Base-by-base conservation (phyloP, 2,113 vertebrate species). In the Elephantulus edwardii region DNA sequence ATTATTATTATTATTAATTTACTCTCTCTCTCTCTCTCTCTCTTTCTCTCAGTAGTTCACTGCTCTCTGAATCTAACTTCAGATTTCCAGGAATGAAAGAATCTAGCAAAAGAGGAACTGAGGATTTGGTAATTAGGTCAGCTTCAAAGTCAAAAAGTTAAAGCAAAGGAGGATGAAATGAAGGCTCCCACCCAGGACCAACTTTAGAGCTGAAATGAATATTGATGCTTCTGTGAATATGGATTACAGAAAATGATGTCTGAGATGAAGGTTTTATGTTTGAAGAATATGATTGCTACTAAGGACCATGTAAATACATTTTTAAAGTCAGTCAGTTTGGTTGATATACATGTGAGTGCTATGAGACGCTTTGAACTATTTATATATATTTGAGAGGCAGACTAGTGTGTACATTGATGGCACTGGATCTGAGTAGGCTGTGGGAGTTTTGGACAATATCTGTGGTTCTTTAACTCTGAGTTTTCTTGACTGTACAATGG, bases 121-220 rank as follows among this genome's bases (percentile, higher is more conserved):
- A 91, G 9, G 66, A 71, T 84, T 93, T 85, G 88, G 40, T 91
- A 88, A 94, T 83, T 85, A 92, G 50, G 58, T 78, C 52, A 92
- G 89, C 78, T 87, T 91, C 82, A 89, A 91, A 95, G 93, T 44
- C 19, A 89, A 64, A 81, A 85, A 54, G 33, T 89, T 85, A 77
- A 0, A 75, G 78, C 42, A 75, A 89, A 88, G 76, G 52, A 92
- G 50, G 64, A 56, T 83, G 81, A 91, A 88, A 87, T 89, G 91
- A 85, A 94, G 50, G 12, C 33, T 89, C 28, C 70, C 71, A 35
- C 85, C 14, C 26, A 52, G 70, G 12, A 78, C 35, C 9, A 50
- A 60, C 88, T 95, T 85, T 84, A 91, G 84, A 93, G 70, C 68
- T 60, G 52, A 52, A 76, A 79, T 92, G 75, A 93, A 93, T 90